Evolutionary conservation across 2,113 vertebrate species (phyloP), one percentile per base, ranked within the genome.

Genomic region (Uropsilus gracilis): DNA sequence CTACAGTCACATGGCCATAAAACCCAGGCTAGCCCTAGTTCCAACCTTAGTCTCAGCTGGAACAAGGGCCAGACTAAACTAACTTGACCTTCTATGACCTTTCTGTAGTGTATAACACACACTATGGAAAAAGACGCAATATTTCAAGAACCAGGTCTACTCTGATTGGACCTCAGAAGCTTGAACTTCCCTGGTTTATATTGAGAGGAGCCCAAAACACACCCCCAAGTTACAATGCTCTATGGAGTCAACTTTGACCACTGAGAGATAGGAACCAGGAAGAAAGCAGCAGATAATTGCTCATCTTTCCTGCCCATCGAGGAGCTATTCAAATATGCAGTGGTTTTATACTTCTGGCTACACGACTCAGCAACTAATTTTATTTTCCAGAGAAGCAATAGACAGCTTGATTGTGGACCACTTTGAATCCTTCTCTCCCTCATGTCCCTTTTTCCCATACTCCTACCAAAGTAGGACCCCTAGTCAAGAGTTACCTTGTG

Each of bases 341-440:
- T 12, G 10, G 28, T 61, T 91, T 78, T 89, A 9, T 57, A 26
- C 48, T 73, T 90, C 64, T 39, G 76, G 46, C 57, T 34, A n/a
- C 34, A 6, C 93, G 93, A 93, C 86, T 96, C 89, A 94, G 86
- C 88, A 84, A 28, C 44, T 63, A 91, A 66, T 34, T 80, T 83
- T 30, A 24, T 86, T 89, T 86, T 90, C 86, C 84, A 80, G 53
- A 89, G 63, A 91, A 26, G 4, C 83, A 89, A 28, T 66, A 61
- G 63, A 24, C 44, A 77, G 11, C n/a, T 48, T 30, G 11, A 55
- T 75, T 46, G 71, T 22, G 17, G 0, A 44, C 63, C 17, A 75
- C 20, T 50, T 63, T 72, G 18, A 76, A 59, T 68, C 55, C 14
- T 66, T 71, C 48, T 76, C 32, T 59, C 57, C 34, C 13, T 94